Evolutionary conservation across 35 echinoderm and acorn worm genomes (phyloP).

Genomic region (Anneissia japonica): DNA sequence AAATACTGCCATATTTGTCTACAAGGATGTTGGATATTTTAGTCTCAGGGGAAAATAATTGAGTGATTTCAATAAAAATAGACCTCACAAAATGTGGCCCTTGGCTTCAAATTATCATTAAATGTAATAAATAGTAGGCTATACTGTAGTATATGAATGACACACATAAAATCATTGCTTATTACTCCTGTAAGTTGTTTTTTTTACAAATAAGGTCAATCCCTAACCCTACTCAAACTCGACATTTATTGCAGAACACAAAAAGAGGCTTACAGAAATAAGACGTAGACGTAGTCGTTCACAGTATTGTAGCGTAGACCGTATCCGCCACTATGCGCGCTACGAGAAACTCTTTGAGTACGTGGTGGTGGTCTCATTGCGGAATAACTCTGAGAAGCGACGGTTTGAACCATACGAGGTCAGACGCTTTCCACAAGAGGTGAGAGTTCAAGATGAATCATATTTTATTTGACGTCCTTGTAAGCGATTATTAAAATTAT

Average conservation of each 20-base stretch:
- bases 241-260: constrained; percentile 44
- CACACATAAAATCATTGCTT: not conserved
- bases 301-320: constrained; percentile 60
- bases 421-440: constrained; percentile 74
- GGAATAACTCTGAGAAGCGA: constrained; percentile 43
- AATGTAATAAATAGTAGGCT: too few relatives aligned
- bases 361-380: constrained; percentile 70
- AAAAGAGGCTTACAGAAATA: constrained; percentile 62
- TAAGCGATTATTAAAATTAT: too few relatives aligned
- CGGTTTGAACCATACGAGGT: constrained; percentile 67
- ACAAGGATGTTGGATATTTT: not conserved
- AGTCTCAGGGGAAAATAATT: not conserved
- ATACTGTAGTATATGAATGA: too few relatives aligned
- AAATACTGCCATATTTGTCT: not conserved
- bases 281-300: constrained; percentile 52
- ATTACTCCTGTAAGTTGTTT: not conserved
- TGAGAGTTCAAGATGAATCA: not conserved
- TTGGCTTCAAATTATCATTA: too few relatives aligned
- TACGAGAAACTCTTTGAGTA: constrained; percentile 81
- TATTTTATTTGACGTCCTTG: not conserved
- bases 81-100: too few relatives aligned
- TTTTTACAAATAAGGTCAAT: too few relatives aligned
- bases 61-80: too few relatives aligned
- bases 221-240: too few relatives aligned
- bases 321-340: constrained; percentile 25